Base-by-base conservation (phyloP, 2,113 vertebrate genomes). In the Cynoglossus semilaevis region DNA sequence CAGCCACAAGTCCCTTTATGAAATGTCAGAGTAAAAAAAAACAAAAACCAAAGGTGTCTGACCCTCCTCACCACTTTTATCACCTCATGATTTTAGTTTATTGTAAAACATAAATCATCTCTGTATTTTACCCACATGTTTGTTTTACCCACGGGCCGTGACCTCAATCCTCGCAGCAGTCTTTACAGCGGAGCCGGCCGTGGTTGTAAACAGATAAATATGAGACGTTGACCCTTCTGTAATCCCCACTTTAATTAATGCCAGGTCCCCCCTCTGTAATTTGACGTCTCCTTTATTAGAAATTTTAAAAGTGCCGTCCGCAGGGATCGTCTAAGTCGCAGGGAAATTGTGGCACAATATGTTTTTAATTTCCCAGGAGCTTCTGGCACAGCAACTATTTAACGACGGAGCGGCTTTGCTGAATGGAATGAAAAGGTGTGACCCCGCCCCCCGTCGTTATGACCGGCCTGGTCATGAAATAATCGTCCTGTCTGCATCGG, bases 171-270 rank as follows among this genome's bases (percentile, higher is more conserved):
- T 70, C 81, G 59, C 42, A 63, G 38, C 44, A 60, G 63, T 78
- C 77, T 77, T 81, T 79, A 58, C 58, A 49, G 9, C 22, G 15
- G 62, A 57, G 74, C 70, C 58, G 70, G 66, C 54, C 56, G 68
- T 52, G 57, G 63, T 59, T 69, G 67, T 77, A 77, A 88, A 85
- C 82, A 88, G 77, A 90, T 87, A 89, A 87, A 90, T 85, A 87
- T 80, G 69, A 79, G 60, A 77, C 17, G 70, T 67, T 87, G 85
- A 89, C 86, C 89, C 81, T 18, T n/a, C 82, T 65, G 73, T 82
- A 89, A 85, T 81, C 85, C 87, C 88, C 86, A 86, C 73, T 87
- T 91, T 91, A 91, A 92, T 92, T 90, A 91, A 83, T 84, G 83
- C 69, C 63, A 68, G 67, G 81, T 88, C 86, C 81, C 83, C 59